Base-by-base conservation (phyloP, 2,888 invertebrate genomes). In the Diloba caeruleocephala region DNA sequence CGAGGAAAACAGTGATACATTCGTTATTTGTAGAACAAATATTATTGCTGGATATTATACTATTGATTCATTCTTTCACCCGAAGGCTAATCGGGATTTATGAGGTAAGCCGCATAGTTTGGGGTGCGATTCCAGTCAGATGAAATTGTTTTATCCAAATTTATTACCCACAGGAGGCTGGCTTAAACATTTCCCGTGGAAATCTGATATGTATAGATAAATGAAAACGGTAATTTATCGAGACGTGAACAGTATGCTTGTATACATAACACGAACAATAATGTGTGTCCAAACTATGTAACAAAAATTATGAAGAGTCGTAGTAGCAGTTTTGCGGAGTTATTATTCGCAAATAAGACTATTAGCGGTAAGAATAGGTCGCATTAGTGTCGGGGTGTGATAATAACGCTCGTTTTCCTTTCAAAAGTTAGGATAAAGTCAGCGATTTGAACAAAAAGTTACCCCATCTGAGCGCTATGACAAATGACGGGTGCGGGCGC, bases 91-190 rank as follows among this genome's bases (percentile, higher is more conserved):
- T 88, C 87, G 81, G 79, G 84, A 89, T 89, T 89, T 89, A 89
- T 84, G 84, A 81, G 82, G 76, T 78, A 81, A 77, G 79, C 82
- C 88, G 81, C 84, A 87, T 88, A 89, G 89, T 89, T 89, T 83
- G 78, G 84, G 82, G 76, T 79, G 81, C 83, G 85, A 83, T 85
- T 82, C 74, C 80, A 82, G 83, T 81, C 84, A 78, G 83, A 83
- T 84, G 85, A 87, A 90, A 90, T 90, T 89, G 90, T 90, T 90
- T 89, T 83, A 89, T 88, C 85, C 82, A 78, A 88, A 91, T 90
- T 89, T 89, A 90, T 89, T 70, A 75, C 84, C 82, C 85, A 71
- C 87, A 79, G 74, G 82, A 82, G 87, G 80, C 69, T 76, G 72
- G 84, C 81, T 87, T 86, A 81, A 84, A 87, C 81, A 84, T 85